phyloP scores from a whole-genome alignment of 2,797 vertebrate species.

The Syngnathus rostellatus region DNA sequence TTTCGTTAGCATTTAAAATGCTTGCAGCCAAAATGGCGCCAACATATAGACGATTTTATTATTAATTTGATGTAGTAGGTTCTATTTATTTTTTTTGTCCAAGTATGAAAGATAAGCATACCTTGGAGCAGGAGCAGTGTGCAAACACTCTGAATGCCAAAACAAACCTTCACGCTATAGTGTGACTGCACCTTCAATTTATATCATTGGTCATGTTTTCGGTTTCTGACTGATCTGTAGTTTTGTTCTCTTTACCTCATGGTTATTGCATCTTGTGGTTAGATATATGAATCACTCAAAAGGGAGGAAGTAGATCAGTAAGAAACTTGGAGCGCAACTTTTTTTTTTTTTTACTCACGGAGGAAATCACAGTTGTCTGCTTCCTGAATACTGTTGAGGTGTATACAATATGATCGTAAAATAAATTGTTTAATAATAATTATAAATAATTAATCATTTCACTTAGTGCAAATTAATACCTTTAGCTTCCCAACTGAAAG shows the following conservation, averaged over 20 bases:
- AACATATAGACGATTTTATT: no score
- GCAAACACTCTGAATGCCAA: neutral
- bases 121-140: neutral
- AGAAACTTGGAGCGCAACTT: neutral
- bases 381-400: no score
- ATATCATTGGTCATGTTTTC: conserved; percentile 39
- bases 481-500: no score
- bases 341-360: no score
- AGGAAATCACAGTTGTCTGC: no score
- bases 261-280: conserved; percentile 23
- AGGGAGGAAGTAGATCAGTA: conserved; percentile 7
- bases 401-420: no score
- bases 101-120: neutral
- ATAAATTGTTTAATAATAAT: no score
- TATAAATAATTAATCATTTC: no score
- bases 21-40: neutral
- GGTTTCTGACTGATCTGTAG: conserved; percentile 27
- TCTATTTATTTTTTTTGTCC: neutral
- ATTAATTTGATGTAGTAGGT: no score
- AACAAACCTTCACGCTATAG: conserved; percentile 10
- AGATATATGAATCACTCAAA: conserved; percentile 15
- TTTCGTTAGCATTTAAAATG: neutral
- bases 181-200: conserved; percentile 30
- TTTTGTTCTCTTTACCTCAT: conserved; percentile 4
- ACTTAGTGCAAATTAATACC: no score